phyloP scores from a whole-genome alignment of 2,888 invertebrate species.

The Cynaeus angustus region DNA sequence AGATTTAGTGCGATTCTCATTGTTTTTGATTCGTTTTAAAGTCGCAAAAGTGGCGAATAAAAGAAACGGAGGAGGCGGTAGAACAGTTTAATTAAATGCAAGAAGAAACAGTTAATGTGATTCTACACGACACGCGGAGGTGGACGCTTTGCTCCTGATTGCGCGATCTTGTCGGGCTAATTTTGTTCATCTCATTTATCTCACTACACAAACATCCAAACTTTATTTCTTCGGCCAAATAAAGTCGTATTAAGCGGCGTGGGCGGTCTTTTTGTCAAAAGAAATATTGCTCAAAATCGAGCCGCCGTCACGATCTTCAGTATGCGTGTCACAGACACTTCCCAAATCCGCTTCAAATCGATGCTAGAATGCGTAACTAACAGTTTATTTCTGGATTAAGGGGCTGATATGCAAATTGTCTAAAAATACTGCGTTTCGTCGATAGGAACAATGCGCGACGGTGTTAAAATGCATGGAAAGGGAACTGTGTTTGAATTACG shows the following conservation, averaged over 20 bases:
- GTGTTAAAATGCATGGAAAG: constrained; percentile 14
- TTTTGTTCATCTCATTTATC: constrained; percentile 18
- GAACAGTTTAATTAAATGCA: constrained; percentile 13
- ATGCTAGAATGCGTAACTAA: constrained; percentile 59
- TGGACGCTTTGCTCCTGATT: constrained; percentile 20
- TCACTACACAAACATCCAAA: constrained; percentile 3
- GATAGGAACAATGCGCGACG: background rate
- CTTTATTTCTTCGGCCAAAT: background rate
- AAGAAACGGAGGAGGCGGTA: background rate
- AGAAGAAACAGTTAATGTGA: constrained; percentile 14
- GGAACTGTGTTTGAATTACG: constrained; percentile 21
- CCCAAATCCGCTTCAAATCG: constrained; percentile 53
- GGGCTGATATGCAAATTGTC: constrained; percentile 59
- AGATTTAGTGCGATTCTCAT: no score
- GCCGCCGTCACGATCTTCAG: constrained; percentile 41
- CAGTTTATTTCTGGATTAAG: constrained; percentile 62
- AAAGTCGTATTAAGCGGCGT: background rate
- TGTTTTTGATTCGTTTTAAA: no score
- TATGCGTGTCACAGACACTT: constrained; percentile 49
- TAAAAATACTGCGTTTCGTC: constrained; percentile 40
- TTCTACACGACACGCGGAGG: constrained; percentile 20
- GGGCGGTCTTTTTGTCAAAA: no score
- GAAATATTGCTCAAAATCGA: no score
- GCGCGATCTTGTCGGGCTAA: constrained; percentile 21
- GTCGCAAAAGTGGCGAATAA: background rate